These are phyloP conservation scores for Drosophila parthenogenetica DNA, from an alignment of 2,888 invertebrate species.

Conservation along the genomic window DNA sequence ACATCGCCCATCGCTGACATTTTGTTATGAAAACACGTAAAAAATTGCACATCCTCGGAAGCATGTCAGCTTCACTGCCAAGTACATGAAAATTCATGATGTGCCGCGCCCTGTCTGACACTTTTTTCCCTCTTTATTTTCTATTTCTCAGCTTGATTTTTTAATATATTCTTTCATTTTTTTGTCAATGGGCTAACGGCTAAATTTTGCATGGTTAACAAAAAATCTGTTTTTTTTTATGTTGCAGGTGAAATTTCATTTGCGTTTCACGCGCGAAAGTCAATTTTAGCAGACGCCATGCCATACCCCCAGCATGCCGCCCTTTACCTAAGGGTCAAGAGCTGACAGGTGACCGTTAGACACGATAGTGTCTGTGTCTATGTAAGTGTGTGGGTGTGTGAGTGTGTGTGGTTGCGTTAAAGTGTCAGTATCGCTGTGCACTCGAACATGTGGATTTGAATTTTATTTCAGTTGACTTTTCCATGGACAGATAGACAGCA, in stretches of 20 bases:
- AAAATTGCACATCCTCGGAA: constrained; percentile 76
- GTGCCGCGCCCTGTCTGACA: constrained; percentile 63
- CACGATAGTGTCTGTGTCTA: constrained; percentile 5
- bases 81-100: constrained; percentile 79
- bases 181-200: constrained; percentile 40
- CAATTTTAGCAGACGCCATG: constrained; percentile 40
- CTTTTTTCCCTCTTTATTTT: constrained; percentile 33
- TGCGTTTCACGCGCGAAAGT: constrained; percentile 72
- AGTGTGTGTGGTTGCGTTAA: constrained; percentile 26
- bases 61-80: constrained; percentile 61
- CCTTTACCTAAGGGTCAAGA: constrained; percentile 2
- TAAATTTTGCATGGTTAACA: constrained; percentile 50
- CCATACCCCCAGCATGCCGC: background rate
- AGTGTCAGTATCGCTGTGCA: constrained; percentile 32
- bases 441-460: constrained; percentile 54
- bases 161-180: background rate
- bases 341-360: constrained; percentile 56
- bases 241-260: constrained; percentile 74
- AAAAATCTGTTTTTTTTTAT: constrained; percentile 58
- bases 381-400: constrained; percentile 1
- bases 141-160: background rate
- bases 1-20: constrained; percentile 56
- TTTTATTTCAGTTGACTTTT: constrained; percentile 73
- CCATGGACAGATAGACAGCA: constrained; percentile 33
- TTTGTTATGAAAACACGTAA: constrained; percentile 79